phyloP scores from a whole-genome alignment of 2,113 vertebrate species.

The Cochlearius cochlearius region DNA sequence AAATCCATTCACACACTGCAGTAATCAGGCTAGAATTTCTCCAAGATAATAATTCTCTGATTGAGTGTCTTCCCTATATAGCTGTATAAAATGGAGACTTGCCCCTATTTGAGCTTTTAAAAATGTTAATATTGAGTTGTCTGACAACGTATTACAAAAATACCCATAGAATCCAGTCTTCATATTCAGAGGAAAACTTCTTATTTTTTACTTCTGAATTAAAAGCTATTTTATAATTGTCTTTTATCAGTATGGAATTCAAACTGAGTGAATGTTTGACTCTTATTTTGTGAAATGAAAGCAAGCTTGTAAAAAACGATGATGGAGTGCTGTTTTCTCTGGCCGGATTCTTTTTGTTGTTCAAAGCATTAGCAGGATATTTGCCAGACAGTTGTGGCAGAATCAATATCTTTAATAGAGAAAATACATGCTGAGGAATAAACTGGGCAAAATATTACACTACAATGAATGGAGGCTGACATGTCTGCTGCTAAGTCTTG shows the following conservation, averaged over 20 bases:
- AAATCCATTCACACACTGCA: not conserved
- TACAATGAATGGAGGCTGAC: not conserved
- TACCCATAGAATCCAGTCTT: not conserved
- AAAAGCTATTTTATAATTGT: not conserved
- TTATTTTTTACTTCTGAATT: not conserved
- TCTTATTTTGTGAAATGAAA: not conserved
- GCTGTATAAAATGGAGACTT: not conserved
- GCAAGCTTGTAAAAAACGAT: not conserved
- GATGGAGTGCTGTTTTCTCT: not conserved
- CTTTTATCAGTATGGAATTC: not conserved
- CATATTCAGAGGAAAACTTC: not conserved
- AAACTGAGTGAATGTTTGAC: not conserved
- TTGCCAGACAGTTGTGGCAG: not conserved
- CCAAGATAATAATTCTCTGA: not conserved
- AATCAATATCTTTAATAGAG: not conserved
- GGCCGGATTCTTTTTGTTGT: not conserved
- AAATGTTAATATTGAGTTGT: not conserved
- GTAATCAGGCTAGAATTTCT: not conserved
- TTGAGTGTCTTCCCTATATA: not conserved
- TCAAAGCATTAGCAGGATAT: not conserved
- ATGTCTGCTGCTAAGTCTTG: not conserved
- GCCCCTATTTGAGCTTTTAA: not conserved
- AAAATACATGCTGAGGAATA: not conserved
- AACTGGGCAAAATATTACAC: not conserved
- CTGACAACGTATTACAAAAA: not conserved